A percentile compares a stretch with the other conserved stretches of the same genome.
phyloP scores from a whole-genome alignment of 1,140 invertebrate genomes.

The Pachypeltis micranthus region DNA sequence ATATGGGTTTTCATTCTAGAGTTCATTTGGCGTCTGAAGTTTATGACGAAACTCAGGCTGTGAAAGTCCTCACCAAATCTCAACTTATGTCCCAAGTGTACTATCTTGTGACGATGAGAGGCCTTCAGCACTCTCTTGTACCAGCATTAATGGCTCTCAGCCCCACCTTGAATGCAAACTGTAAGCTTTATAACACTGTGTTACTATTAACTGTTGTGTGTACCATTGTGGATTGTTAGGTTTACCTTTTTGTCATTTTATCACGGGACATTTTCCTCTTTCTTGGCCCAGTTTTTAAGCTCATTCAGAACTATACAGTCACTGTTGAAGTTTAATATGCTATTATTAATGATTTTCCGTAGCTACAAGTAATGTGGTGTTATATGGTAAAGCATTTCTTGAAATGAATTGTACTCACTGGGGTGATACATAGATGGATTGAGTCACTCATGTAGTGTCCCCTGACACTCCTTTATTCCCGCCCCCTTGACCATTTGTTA shows the following conservation, averaged over 20 bases:
- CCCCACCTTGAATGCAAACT: background rate
- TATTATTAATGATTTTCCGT: conserved; percentile 5
- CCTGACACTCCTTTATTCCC: background rate
- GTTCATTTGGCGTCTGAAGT: too few species aligned
- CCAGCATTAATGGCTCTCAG: conserved; percentile 33
- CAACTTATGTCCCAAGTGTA: conserved; percentile 47
- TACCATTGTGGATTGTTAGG: too few species aligned
- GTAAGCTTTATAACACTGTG: background rate
- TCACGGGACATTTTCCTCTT: conserved; percentile 7
- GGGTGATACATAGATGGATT: too few species aligned
- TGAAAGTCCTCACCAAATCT: conserved; percentile 50
- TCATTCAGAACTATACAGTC: background rate
- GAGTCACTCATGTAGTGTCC: too few species aligned
- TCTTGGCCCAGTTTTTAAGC: background rate
- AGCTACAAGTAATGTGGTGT: background rate
- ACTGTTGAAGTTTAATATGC: conserved; percentile 12
- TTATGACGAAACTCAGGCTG: conserved; percentile 54
- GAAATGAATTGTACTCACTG: too few species aligned
- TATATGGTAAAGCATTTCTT: background rate
- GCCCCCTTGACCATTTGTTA: background rate
- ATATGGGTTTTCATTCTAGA: too few species aligned
- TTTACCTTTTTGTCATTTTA: conserved; percentile 18
- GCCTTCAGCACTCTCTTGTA: conserved; percentile 44
- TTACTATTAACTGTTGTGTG: conserved; percentile 22
- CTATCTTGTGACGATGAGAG: conserved; percentile 44